A percentile compares a stretch with the other conserved stretches of the same genome.
phyloP scores from a whole-genome alignment of 2,797 vertebrate species.

The Neosalanx taihuensis region DNA sequence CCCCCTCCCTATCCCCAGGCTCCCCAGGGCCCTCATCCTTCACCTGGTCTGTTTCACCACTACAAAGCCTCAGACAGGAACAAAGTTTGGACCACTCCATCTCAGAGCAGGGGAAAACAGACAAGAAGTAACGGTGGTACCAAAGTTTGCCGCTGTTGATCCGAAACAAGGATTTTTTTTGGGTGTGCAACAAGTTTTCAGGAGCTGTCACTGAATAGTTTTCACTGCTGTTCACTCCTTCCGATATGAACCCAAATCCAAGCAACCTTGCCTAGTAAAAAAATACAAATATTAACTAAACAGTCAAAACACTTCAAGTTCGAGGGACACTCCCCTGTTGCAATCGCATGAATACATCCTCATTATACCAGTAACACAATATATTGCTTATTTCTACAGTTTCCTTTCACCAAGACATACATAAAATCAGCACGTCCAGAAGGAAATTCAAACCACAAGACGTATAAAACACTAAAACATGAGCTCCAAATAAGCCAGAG shows the following conservation, averaged over 20 bases:
- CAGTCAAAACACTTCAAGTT: neutral
- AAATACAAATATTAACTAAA: no score
- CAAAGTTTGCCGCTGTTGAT: no score
- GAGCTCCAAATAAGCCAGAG: constrained; percentile 55
- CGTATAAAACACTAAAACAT: constrained; percentile 51
- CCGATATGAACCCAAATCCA: no score
- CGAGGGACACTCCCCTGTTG: neutral
- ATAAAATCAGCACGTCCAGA: constrained; percentile 51
- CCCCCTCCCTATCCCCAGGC: constrained; percentile 24
- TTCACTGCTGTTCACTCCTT: no score
- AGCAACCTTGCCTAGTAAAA: no score
- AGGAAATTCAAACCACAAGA: constrained; percentile 66
- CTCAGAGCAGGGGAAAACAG: constrained; percentile 36
- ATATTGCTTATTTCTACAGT: neutral
- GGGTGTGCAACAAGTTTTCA: no score
- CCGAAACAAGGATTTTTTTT: no score
- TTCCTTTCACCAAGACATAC: constrained; percentile 46
- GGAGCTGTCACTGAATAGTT: no score
- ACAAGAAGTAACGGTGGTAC: neutral
- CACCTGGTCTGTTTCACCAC: constrained; percentile 63
- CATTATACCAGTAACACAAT: neutral
- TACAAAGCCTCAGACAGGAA: constrained; percentile 41
- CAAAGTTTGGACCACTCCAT: neutral
- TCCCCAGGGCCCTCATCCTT: constrained; percentile 43
- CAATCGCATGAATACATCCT: neutral